Conservation (phyloP, 2,797 vertebrate genomes). For the Sciaenops ocellatus region DNA sequence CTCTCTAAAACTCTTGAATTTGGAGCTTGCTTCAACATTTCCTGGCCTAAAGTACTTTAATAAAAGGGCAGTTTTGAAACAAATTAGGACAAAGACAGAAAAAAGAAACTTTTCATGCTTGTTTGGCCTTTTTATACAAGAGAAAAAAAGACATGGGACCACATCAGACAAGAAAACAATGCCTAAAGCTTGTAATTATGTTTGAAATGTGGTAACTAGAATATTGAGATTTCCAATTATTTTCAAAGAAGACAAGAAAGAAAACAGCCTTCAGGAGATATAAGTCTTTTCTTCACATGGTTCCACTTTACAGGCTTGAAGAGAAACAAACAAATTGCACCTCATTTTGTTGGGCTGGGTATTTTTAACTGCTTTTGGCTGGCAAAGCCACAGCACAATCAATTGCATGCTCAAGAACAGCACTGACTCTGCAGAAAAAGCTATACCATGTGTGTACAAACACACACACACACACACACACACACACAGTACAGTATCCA, state of each 20-base stretch:
- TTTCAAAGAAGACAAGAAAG: slow-evolving; percentile 73
- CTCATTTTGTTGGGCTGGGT: slow-evolving; percentile 83
- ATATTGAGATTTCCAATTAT: slow-evolving; percentile 84
- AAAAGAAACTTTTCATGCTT: slow-evolving; percentile 65
- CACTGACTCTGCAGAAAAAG: slow-evolving; percentile 75
- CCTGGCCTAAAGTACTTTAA: slow-evolving; percentile 61
- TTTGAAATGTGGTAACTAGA: slow-evolving; percentile 83
- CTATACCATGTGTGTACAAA: slow-evolving; percentile 50
- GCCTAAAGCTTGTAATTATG: slow-evolving; percentile 83
- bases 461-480: slow-evolving; percentile 5
- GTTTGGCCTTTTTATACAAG: slow-evolving; percentile 63
- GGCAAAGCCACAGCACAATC: slow-evolving; percentile 77
- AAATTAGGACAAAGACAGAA: slow-evolving; percentile 65
- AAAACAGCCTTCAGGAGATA: slow-evolving; percentile 76
- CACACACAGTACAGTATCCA: slow-evolving; percentile 64
- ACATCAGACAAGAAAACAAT: slow-evolving; percentile 82
- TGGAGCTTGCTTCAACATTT: slow-evolving; percentile 26
- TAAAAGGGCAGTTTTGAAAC: slow-evolving; percentile 62
- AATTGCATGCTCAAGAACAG: slow-evolving; percentile 77
- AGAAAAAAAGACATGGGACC: slow-evolving; percentile 67
- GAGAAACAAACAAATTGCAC: slow-evolving; percentile 89
- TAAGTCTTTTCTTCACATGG: slow-evolving; percentile 82
- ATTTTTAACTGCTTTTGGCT: slow-evolving; percentile 86
- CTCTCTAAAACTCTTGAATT: slow-evolving; percentile 16
- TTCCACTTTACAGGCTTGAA: slow-evolving; percentile 86